Conservation (phyloP, 2,113 vertebrate species). For the Tragulus kanchil region DNA sequence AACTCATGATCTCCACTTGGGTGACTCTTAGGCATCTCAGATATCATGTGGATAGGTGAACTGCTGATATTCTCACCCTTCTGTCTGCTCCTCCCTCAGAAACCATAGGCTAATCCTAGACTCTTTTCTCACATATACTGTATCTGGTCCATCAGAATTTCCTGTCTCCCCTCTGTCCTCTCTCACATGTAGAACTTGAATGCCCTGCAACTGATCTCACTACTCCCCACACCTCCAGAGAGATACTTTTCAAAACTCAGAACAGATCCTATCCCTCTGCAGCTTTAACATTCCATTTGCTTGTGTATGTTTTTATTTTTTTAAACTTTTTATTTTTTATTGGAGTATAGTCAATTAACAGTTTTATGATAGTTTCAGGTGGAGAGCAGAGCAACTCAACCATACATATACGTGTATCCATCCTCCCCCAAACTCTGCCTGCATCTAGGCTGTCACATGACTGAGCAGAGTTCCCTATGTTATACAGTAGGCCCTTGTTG, state of each 20-base stretch:
- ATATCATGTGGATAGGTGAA: neutral
- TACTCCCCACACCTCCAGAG: neutral
- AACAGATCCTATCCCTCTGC: neutral
- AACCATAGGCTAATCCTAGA: too few species aligned
- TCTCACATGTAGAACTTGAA: neutral
- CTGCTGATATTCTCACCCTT: neutral
- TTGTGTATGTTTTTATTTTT: neutral
- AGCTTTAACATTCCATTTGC: neutral
- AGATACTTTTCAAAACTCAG: neutral
- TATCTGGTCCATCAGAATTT: neutral
- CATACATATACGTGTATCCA: neutral
- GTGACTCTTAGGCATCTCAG: neutral
- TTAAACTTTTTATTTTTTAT: neutral
- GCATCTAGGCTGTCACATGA: neutral
- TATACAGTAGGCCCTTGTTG: neutral
- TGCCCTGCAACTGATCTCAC: neutral
- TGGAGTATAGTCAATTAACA: neutral
- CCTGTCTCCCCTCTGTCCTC: neutral
- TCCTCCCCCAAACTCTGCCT: neutral
- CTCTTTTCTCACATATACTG: neutral
- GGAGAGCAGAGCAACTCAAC: neutral
- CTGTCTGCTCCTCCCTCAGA: neutral
- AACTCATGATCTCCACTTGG: neutral
- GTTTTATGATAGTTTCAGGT: neutral
- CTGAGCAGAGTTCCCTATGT: neutral